A percentile compares a stretch with the other conserved stretches of the same genome.
Evolutionary conservation across 2,113 vertebrate species (phyloP).

Genomic region (Caretta caretta): DNA sequence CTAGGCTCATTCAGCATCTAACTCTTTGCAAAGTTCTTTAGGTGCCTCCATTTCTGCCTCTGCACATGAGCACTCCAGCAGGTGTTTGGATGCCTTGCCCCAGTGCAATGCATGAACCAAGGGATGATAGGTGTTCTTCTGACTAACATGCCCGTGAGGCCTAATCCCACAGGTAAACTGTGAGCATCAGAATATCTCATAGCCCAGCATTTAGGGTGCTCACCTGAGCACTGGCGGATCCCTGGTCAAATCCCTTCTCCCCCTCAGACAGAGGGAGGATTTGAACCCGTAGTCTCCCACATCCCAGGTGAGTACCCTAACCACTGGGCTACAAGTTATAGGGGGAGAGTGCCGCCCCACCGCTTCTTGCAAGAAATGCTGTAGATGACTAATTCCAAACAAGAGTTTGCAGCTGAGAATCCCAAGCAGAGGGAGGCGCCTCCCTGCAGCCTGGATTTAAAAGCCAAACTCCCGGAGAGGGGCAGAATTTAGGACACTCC

Average conservation of each 20-base stretch:
- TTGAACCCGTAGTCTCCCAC: too few relatives aligned
- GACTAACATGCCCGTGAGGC: too few relatives aligned
- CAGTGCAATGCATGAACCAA: not conserved
- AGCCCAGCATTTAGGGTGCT: not conserved
- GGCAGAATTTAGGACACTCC: not conserved
- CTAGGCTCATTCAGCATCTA: not conserved
- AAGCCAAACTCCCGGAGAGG: not conserved
- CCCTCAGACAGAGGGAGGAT: not conserved
- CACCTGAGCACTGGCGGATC: not conserved
- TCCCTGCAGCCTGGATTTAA: not conserved
- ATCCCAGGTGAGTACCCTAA: not conserved
- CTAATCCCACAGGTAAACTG: not conserved
- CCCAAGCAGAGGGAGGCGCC: not conserved
- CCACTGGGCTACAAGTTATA: too few relatives aligned
- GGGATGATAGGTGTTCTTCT: not conserved
- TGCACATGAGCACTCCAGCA: not conserved
- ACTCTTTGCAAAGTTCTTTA: not conserved
- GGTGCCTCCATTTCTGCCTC: not conserved
- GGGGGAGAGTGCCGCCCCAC: too few relatives aligned
- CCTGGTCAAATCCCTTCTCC: not conserved
- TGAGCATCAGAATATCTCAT: not conserved
- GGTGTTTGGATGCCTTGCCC: not conserved
- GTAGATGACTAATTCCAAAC: not conserved
- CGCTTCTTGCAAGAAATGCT: not conserved
- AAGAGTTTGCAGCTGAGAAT: not conserved